Evolutionary conservation across 2,888 invertebrate genomes (phyloP).

Genomic region (Argyresthia albistria): DNA sequence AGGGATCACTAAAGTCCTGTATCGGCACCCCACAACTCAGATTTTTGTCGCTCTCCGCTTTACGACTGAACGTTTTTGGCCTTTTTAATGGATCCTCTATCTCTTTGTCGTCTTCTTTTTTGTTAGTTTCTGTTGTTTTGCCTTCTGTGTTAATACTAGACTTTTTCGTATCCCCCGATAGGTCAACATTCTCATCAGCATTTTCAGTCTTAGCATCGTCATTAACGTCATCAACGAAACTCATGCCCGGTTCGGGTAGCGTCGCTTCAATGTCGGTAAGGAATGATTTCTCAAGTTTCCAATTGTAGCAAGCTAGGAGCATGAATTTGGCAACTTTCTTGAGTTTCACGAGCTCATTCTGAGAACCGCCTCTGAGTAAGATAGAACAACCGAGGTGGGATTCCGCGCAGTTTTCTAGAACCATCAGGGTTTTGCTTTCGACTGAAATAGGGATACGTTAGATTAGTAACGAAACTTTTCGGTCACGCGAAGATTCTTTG

Average conservation of each 20-base stretch:
- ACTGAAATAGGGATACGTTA: conserved; percentile 37
- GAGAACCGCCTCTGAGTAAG: conserved; percentile 82
- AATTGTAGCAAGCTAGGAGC: conserved; percentile 90
- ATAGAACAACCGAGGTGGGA: conserved; percentile 90
- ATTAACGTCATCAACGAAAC: conserved; percentile 37
- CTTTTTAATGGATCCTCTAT: conserved; percentile 25
- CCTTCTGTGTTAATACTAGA: conserved; percentile 6
- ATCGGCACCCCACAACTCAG: conserved; percentile 69
- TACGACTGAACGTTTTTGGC: conserved; percentile 27
- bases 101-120: background rate
- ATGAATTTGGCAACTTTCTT: conserved; percentile 88
- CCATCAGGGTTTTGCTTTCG: conserved; percentile 89
- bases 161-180: conserved; percentile 7
- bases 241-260: conserved; percentile 53
- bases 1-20: conserved; percentile 88
- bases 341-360: conserved; percentile 82
- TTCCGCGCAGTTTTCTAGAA: conserved; percentile 91
- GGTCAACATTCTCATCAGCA: conserved; percentile 4
- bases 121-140: background rate
- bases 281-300: conserved; percentile 93
- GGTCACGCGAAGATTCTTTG: too few species aligned
- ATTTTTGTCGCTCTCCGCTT: conserved; percentile 48
- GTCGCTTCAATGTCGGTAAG: conserved; percentile 85
- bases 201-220: conserved; percentile 4
- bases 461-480: too few species aligned